A percentile compares a stretch with the other conserved stretches of the same genome.
These are phyloP conservation scores for Nomada goodeniana DNA, from an alignment of 2,888 invertebrate genomes.

Conservation along the genomic window DNA sequence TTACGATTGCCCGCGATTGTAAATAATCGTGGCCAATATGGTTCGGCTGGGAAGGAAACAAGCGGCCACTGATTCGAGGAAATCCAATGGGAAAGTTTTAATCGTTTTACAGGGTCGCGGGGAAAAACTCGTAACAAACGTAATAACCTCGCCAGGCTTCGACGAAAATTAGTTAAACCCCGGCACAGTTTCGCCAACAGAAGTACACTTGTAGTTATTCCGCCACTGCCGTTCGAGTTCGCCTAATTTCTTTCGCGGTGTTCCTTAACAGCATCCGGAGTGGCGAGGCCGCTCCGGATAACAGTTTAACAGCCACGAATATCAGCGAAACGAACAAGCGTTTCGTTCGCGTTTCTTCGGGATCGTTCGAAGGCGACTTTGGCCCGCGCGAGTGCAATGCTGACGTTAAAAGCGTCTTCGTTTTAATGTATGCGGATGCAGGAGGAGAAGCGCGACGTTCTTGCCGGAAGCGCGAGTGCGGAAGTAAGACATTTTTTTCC, in stretches of 20 bases:
- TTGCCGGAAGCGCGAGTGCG: neutral
- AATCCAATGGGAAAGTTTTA: slow-evolving; percentile 31
- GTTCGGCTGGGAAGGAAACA: neutral
- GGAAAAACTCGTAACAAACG: slow-evolving; percentile 38
- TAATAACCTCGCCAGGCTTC: slow-evolving; percentile 5
- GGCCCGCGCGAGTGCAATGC: neutral
- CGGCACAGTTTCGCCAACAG: neutral
- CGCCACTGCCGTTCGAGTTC: too few relatives aligned
- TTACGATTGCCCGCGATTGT: neutral
- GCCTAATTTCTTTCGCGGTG: too few relatives aligned
- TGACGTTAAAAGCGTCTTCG: slow-evolving; percentile 6
- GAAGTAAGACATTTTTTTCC: neutral
- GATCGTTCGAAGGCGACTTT: neutral
- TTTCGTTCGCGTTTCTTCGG: too few relatives aligned
- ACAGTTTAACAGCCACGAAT: too few relatives aligned
- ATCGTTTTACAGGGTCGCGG: slow-evolving; percentile 21
- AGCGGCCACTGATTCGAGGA: neutral
- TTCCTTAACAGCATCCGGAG: too few relatives aligned
- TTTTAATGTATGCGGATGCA: slow-evolving; percentile 8
- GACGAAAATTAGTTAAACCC: slow-evolving; percentile 32
- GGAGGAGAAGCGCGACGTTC: neutral
- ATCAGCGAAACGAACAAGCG: too few relatives aligned
- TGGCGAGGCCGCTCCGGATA: too few relatives aligned
- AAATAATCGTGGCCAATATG: slow-evolving; percentile 15
- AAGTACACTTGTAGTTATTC: neutral